Base-by-base conservation (phyloP, 2,888 invertebrate species). In the Mythimna loreyi region DNA sequence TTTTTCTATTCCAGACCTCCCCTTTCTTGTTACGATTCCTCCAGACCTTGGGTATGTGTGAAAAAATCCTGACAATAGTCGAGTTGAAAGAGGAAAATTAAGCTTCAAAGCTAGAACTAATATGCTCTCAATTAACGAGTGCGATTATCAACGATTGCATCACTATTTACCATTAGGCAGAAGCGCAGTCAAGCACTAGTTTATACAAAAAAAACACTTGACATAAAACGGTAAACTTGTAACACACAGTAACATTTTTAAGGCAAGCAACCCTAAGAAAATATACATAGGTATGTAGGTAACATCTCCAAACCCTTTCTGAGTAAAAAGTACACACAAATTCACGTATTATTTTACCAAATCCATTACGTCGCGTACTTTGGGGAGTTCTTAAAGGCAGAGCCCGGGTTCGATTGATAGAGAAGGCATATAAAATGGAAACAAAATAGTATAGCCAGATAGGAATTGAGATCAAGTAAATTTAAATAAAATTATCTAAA, bases 311-410 rank as follows among this genome's bases (percentile, higher is more conserved):
- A 81, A 77, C 72, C 69, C 76, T 77, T 81, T 81, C 58, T 63
- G 67, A 67, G 60, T 67, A 84, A 75, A 75, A 75, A 76, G 70
- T 72, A 66, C 75, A 68, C 69, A 82, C 64, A 72, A 78, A 69
- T 75, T 72, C 70, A 30, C 79, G 72, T 84, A 83, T 85, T 75
- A 85, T 82, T 85, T 81, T 76, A 85, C 75, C 73, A 80, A 85
- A 85, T 85, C 83, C 84, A 85, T 84, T 84, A 84, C 77, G 50
- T 59, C 55, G 21, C 65, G 71, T 83, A 80, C 84, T 85, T 81
- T 43, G 30, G 84, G 84, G 84, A 84, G 66, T 81, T 80, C 83
- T 82, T 84, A 80, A 77, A 77, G 78, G 81, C 77, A 71, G 57
- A 78, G 70, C 62, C 71, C 72, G 67, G 78, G 77, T 78, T 72